phyloP scores from a whole-genome alignment of 2,113 vertebrate species.

The Zosterops lateralis region DNA sequence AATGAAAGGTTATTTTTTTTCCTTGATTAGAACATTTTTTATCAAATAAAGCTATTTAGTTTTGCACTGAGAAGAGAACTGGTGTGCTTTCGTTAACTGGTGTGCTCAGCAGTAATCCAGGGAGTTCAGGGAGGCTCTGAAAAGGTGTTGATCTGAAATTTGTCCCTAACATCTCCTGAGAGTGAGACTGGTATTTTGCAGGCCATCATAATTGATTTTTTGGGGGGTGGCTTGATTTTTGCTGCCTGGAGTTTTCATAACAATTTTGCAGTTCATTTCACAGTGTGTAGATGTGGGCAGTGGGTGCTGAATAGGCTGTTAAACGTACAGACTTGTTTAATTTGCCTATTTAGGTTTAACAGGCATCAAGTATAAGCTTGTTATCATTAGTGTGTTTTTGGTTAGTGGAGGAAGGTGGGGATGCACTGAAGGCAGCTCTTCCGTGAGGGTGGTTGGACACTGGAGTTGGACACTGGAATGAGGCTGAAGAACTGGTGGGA shows the following conservation, averaged over 20 bases:
- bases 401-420: not conserved
- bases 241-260: not conserved
- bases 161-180: not conserved
- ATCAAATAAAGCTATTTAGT: not conserved
- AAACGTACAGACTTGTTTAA: not conserved
- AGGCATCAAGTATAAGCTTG: not conserved
- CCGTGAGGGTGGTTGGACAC: not conserved
- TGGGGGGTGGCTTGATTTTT: not conserved
- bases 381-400: not conserved
- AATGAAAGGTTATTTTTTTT: not conserved
- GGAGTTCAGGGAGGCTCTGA: not conserved
- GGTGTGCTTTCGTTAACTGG: not conserved
- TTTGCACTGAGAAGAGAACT: not conserved
- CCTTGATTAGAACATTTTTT: not conserved
- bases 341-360: not conserved
- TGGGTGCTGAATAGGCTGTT: not conserved
- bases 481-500: not conserved
- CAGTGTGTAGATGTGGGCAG: not conserved
- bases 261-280: not conserved
- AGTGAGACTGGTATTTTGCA: not conserved
- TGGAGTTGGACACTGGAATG: not conserved
- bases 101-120: not conserved
- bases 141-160: not conserved
- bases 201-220: not conserved
- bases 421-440: not conserved